phyloP scores from a whole-genome alignment of 2,888 invertebrate species.

The Drosophila anomalata region DNA sequence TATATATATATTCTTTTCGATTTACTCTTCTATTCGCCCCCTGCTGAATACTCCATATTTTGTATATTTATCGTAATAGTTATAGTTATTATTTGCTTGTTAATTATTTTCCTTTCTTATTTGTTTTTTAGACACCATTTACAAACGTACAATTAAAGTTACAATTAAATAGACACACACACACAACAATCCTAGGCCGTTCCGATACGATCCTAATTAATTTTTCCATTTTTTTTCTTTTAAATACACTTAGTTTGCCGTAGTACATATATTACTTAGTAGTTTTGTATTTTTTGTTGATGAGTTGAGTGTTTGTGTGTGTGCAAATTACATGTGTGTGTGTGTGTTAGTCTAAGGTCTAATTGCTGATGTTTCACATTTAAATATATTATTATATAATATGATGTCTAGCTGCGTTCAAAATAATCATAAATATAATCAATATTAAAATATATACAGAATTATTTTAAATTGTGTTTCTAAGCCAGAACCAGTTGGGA shows the following conservation, averaged over 20 bases:
- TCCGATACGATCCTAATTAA: constrained; percentile 18
- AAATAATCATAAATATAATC: neutral
- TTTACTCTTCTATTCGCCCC: neutral
- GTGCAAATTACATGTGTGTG: constrained; percentile 2
- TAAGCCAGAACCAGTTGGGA: neutral
- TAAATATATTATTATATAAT: constrained; percentile 7
- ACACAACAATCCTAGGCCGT: constrained; percentile 22
- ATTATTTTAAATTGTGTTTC: no score
- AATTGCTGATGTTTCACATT: constrained; percentile 25
- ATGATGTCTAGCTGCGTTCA: constrained; percentile 6
- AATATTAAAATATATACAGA: constrained; percentile 15
- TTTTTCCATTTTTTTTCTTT: neutral
- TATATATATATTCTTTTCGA: constrained; percentile 1
- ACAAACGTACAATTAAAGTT: constrained; percentile 62
- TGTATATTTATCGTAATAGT: constrained; percentile 14
- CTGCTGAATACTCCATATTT: constrained; percentile 23
- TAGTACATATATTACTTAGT: neutral
- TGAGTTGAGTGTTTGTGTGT: constrained; percentile 8
- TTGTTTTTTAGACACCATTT: constrained; percentile 63
- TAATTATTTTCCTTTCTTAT: neutral
- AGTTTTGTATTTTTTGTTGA: neutral
- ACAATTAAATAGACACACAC: constrained; percentile 65
- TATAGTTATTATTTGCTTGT: constrained; percentile 33
- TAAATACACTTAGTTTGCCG: constrained; percentile 20
- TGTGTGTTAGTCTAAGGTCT: constrained; percentile 22